Conservation (phyloP, 2,888 invertebrate species). For the Temnothorax ravouxi region DNA sequence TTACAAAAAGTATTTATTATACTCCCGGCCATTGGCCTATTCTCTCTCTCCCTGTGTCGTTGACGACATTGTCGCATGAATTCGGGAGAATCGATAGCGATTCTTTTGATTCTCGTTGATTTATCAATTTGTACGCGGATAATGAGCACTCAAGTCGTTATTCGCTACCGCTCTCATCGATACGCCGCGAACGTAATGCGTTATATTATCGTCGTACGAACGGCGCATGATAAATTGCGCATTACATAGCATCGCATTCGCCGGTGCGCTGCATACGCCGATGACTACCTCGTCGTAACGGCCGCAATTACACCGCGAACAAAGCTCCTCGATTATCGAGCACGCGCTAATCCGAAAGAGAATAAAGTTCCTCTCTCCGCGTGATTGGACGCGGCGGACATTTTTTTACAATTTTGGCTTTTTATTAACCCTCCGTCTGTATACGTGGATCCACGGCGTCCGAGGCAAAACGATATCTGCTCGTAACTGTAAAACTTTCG, state of each 20-base stretch:
- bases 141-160: slow-evolving; percentile 19
- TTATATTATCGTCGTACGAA: slow-evolving; percentile 19
- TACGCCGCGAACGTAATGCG: slow-evolving; percentile 15
- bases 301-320: slow-evolving; percentile 35
- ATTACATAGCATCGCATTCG: slow-evolving; percentile 16
- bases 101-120: neutral
- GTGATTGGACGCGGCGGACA: neutral
- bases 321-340: neutral
- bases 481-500: too few relatives aligned
- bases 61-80: neutral
- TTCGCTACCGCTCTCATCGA: slow-evolving; percentile 2
- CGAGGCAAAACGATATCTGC: too few relatives aligned
- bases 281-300: slow-evolving; percentile 4
- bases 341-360: slow-evolving; percentile 7
- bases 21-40: neutral
- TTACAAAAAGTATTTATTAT: slow-evolving; percentile 17
- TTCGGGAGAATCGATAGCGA: slow-evolving; percentile 9
- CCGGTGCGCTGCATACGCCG: neutral
- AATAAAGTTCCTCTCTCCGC: neutral
- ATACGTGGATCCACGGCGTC: too few relatives aligned
- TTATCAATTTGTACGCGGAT: slow-evolving; percentile 11
- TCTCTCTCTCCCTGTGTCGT: neutral
- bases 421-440: neutral
- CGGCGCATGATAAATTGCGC: slow-evolving; percentile 32
- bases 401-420: slow-evolving; percentile 1